These are phyloP conservation scores for Microtus montanus DNA, from an alignment of 2,113 vertebrate genomes.

Conservation along the genomic window DNA sequence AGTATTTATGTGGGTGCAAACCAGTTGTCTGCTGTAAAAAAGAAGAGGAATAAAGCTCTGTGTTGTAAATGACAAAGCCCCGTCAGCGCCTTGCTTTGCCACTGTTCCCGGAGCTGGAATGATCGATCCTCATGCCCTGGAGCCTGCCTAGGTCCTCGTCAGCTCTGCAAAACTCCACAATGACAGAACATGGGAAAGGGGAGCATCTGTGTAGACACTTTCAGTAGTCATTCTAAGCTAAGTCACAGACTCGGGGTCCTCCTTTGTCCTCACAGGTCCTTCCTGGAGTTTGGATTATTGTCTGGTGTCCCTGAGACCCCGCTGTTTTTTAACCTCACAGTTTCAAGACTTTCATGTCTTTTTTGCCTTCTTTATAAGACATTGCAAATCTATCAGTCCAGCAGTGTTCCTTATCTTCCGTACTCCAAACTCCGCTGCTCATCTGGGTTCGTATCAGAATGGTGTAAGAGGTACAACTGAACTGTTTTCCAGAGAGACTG, in stretches of 20 bases:
- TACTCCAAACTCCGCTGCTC: constrained; percentile 33
- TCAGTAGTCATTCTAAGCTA: not conserved
- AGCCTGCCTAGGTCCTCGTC: not conserved
- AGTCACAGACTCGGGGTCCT: not conserved
- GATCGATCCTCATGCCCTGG: not conserved
- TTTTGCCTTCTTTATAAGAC: constrained; percentile 37
- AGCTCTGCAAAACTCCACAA: not conserved
- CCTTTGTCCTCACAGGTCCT: not conserved
- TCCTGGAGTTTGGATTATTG: constrained; percentile 11
- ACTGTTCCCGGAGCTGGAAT: not conserved
- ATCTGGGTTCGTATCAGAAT: not conserved
- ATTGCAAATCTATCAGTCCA: constrained; percentile 10
- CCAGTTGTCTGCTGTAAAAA: no score
- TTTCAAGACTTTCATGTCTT: not conserved
- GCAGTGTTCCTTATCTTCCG: constrained; percentile 36
- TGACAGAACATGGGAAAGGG: not conserved
- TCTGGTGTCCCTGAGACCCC: not conserved
- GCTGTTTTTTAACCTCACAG: not conserved
- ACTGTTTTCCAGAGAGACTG: not conserved
- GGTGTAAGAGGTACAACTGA: not conserved
- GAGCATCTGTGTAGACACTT: not conserved
- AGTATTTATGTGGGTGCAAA: not conserved
- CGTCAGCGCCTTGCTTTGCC: not conserved
- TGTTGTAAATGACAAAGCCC: not conserved
- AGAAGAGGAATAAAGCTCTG: not conserved